Percentiles rank a stretch among this genome's conserved stretches.
Conservation (phyloP, 2,888 invertebrate species). For the Xestoiulus laeticollis region DNA sequence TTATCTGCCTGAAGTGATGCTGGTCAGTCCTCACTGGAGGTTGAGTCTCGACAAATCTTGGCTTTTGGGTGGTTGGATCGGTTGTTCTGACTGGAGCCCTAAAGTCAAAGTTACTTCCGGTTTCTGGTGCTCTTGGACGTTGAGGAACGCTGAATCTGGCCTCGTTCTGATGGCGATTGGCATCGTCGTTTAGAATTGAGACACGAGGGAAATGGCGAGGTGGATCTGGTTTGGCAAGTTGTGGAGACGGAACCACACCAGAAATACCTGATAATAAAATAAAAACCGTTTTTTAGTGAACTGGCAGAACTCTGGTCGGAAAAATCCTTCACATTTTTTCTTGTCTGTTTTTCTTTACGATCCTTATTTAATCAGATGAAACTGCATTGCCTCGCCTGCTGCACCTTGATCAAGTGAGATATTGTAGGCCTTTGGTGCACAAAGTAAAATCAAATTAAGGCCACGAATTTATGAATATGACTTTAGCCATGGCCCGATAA, state of each 20-base stretch:
- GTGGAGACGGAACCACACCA: conserved; percentile 4
- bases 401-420: not conserved
- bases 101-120: conserved; percentile 40
- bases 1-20: not conserved
- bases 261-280: conserved; percentile 3
- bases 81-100: not conserved
- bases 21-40: not conserved
- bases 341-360: not conserved
- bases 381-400: not conserved
- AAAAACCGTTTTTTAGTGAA: not conserved
- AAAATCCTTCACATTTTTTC: not conserved
- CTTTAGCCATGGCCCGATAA: not conserved
- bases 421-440: not conserved
- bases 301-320: not conserved
- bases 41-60: not conserved
- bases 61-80: not conserved
- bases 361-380: not conserved
- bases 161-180: not conserved
- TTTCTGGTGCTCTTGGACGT: not conserved
- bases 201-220: not conserved
- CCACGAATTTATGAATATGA: not conserved
- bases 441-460: not conserved
- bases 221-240: not conserved
- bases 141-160: conserved; percentile 10
- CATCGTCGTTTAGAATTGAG: not conserved